Evolutionary conservation across 1,140 invertebrate genomes (phyloP).

Genomic region (Dermatophagoides farinae): DNA sequence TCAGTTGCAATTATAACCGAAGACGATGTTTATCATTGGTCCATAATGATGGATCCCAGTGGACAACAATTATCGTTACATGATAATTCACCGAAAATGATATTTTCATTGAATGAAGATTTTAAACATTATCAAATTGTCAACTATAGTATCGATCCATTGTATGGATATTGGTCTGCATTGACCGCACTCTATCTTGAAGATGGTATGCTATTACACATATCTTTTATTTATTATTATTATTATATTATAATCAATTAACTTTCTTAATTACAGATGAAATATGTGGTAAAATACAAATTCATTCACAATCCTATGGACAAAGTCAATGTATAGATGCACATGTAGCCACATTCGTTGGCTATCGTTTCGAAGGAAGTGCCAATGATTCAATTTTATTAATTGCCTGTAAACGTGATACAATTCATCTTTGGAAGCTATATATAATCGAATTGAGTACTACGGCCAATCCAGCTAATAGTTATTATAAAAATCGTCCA

Average conservation of each 20-base stretch:
- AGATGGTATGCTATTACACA: background rate
- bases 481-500: background rate
- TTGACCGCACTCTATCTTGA: background rate
- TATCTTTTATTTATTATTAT: background rate
- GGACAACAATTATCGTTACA: background rate
- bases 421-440: background rate
- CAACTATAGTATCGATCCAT: background rate
- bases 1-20: conserved; percentile 9
- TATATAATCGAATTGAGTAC: conserved; percentile 6
- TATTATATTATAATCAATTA: background rate
- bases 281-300: conserved; percentile 2
- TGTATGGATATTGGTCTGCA: background rate
- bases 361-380: conserved; percentile 1
- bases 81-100: background rate
- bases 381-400: background rate
- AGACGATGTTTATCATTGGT: conserved; percentile 8
- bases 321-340: conserved; percentile 7
- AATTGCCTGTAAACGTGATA: background rate
- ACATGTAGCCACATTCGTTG: background rate
- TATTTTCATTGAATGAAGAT: conserved; percentile 4
- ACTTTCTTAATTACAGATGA: background rate
- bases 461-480: background rate
- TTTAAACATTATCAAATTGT: background rate
- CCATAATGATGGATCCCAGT: background rate
- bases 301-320: background rate